Evolutionary conservation across 2,797 vertebrate genomes (phyloP), one percentile per base, ranked within the genome.

Genomic region (Pogoniulus pusillus): DNA sequence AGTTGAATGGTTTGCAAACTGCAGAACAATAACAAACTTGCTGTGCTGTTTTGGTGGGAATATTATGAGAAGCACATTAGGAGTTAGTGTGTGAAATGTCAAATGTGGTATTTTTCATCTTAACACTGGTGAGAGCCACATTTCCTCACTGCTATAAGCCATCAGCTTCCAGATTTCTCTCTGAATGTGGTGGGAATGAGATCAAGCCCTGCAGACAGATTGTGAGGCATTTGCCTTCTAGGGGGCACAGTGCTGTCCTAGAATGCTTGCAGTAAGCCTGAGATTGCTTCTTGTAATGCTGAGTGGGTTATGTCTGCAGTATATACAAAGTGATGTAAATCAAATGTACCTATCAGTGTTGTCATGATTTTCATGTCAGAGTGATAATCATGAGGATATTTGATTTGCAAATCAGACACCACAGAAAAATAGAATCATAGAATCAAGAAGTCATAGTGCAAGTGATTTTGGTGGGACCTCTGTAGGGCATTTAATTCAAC

Each of bases 271-370:
- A 64, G 14, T 24, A 64, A 54, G 4, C 16, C 32, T 51, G 45
- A 68, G 18, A 19, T 4, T 73, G 8, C 20, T 39, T 68, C 57
- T 77, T 79, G 34, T 12, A 54, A 30, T 0, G 0, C 4, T 19
- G n/a, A 64, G 9, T 68, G 8, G 7, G 4, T 54, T 85, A 41
- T 64, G 12, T 58, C 9, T 80, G 7, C 37, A 14, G 16, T 51
- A 54, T 4, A 1, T 24, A 37, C 24, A 82, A 84, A 6, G 12
- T 16, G 24, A 70, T 7, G 3, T 35, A 49, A 88, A 64, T 54
- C 49, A 64, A 87, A 45, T 29, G 18, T 16, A 27, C 8, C 12
- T 62, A 62, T 47, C 32, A 15, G 55, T 29, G 5, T 72, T 80
- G 15, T 34, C 26, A 32, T 7, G 58, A 19, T 29, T 85, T 87